Evolutionary conservation across 2,888 invertebrate species (phyloP).

Genomic region (Gryllus longicercus): DNA sequence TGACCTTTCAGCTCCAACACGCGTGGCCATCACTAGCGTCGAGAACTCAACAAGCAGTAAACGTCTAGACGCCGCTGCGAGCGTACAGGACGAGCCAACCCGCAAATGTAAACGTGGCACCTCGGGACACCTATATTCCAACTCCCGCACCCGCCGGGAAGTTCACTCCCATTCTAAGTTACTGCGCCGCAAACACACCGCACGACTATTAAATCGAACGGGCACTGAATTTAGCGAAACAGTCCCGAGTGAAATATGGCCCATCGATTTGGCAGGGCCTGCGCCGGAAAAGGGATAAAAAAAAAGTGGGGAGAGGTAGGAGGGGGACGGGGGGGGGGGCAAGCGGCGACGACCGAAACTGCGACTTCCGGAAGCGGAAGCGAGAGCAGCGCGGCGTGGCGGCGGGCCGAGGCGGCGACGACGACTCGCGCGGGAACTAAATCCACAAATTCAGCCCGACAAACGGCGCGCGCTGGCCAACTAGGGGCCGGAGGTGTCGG

Average conservation of each 20-base stretch:
- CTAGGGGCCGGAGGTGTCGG: too few species aligned
- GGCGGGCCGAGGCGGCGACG: not conserved
- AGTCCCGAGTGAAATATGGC: not conserved
- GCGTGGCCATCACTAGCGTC: too few species aligned
- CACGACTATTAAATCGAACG: slow-evolving; percentile 9
- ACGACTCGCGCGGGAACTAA: too few species aligned
- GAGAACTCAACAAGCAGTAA: too few species aligned
- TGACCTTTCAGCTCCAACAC: too few species aligned
- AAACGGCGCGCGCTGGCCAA: not conserved
- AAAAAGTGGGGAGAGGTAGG: not conserved
- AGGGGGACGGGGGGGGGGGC: not conserved
- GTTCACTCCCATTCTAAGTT: too few species aligned
- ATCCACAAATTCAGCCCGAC: not conserved
- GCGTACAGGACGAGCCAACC: too few species aligned
- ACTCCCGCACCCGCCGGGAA: too few species aligned
- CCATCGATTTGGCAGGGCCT: not conserved
- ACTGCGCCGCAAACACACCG: not conserved
- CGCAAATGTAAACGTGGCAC: too few species aligned
- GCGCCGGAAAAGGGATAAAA: not conserved
- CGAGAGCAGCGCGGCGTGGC: not conserved
- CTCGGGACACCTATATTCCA: too few species aligned
- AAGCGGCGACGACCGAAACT: not conserved
- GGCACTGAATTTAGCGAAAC: not conserved
- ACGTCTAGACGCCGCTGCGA: too few species aligned
- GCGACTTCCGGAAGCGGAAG: slow-evolving; percentile 10